A percentile compares a stretch with the other conserved stretches of the same genome.
Evolutionary conservation across 1,140 invertebrate genomes (phyloP).

Genomic region (Drosophila pseudoobscura): DNA sequence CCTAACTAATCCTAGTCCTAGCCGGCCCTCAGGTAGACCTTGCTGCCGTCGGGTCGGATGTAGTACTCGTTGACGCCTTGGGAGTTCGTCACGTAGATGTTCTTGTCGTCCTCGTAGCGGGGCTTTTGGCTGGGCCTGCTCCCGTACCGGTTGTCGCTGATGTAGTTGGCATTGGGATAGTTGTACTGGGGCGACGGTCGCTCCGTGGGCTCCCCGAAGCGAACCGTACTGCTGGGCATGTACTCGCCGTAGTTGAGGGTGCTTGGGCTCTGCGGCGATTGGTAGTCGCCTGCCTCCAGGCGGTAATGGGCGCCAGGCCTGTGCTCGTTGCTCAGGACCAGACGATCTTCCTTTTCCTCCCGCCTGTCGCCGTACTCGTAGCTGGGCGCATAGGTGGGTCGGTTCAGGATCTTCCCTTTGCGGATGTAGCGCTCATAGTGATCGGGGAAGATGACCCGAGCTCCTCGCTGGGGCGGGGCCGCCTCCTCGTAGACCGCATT

Average conservation of each 20-base stretch:
- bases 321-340: constrained; percentile 64
- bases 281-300: constrained; percentile 32
- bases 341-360: constrained; percentile 52
- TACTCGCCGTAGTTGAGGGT: constrained; percentile 62
- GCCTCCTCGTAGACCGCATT: constrained; percentile 63
- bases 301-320: constrained; percentile 48
- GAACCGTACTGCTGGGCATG: constrained; percentile 43
- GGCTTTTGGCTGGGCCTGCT: constrained; percentile 58
- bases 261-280: neutral
- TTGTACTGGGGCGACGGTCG: constrained; percentile 28
- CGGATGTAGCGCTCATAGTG: constrained; percentile 70
- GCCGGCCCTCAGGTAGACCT: constrained; percentile 65
- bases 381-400: constrained; percentile 69
- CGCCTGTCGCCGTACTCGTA: constrained; percentile 52
- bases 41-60: constrained; percentile 71
- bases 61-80: constrained; percentile 79
- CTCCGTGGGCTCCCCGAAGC: constrained; percentile 38
- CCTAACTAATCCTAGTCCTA: constrained; percentile 3
- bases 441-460: constrained; percentile 66
- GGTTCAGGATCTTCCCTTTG: constrained; percentile 65
- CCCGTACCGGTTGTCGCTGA: constrained; percentile 68
- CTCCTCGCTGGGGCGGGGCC: constrained; percentile 66
- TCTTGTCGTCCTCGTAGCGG: constrained; percentile 65
- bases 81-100: constrained; percentile 80
- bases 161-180: constrained; percentile 70